Evolutionary conservation across 1,140 invertebrate genomes (phyloP), one percentile per base, ranked within the genome.

Genomic region (Drosophila tropicalis): DNA sequence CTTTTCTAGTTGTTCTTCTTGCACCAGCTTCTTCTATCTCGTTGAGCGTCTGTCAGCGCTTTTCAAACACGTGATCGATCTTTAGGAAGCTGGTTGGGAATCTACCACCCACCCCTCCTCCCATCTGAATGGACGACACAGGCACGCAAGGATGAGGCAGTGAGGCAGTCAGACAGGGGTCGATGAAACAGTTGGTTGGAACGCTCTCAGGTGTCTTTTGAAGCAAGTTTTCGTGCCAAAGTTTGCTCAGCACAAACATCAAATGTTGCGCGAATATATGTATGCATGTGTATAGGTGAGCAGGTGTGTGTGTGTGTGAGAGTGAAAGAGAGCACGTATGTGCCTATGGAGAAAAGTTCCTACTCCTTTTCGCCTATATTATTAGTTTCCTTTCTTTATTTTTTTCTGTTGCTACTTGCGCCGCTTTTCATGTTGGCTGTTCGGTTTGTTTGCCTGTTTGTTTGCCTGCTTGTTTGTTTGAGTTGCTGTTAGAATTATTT

Each of bases 401-500:
- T 55, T 68, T 55, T 71, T 70, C 58, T 81, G 70, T 64, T 47
- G 51, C 54, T 62, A 47, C 77, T 79, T 82, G 79, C 75, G 83
- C 83, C 83, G 83, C 83, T 86, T 86, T 87, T 87, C 70, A 83
- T 87, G 83, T 80, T 86, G 81, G 76, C 83, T 82, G 81, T 73
- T 84, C 72, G 81, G 76, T 65, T 80, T 80, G 81, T 81, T 76
- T 72, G 81, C 41, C 68, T 73, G 81, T 71, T 73, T 79, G 77
- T 79, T 79, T 70, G 68, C 55, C 57, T 81, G 79, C 67, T 77
- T 86, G 83, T 81, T 78, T 86, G 83, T 86, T 86, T 86, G 83
- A 86, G 83, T 87, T 86, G 83, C 83, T 86, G 83, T 86, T 86
- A 86, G 83, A 86, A 86, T 86, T 87, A 86, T 86, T 86, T 86